Conservation (phyloP, 2,888 invertebrate species). For the Autographa pulchrina region DNA sequence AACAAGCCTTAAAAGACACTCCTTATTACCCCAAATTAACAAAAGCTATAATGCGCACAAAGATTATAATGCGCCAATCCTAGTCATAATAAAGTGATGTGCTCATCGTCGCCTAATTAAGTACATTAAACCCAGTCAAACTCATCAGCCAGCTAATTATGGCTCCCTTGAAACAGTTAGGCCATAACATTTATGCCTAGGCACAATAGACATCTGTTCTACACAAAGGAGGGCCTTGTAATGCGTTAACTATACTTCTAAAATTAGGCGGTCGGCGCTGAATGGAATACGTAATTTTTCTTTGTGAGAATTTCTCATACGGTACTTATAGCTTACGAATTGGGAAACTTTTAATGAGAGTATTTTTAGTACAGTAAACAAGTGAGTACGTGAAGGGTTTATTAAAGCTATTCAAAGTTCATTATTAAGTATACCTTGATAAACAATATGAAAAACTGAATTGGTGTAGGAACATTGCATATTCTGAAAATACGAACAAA, state of each 20-base stretch:
- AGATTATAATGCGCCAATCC: not conserved
- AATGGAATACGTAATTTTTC: slow-evolving; percentile 75
- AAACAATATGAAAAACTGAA: too few species aligned
- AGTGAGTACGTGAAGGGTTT: not conserved
- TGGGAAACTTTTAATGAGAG: not conserved
- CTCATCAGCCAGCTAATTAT: slow-evolving; percentile 61
- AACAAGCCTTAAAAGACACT: not conserved
- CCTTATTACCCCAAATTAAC: not conserved
- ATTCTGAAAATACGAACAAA: too few species aligned
- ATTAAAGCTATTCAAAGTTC: not conserved
- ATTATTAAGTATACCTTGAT: too few species aligned
- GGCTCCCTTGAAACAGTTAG: slow-evolving; percentile 68
- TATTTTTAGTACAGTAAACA: not conserved
- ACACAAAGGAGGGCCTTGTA: slow-evolving; percentile 82
- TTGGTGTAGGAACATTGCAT: too few species aligned
- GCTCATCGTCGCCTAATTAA: not conserved
- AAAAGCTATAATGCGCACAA: too few species aligned
- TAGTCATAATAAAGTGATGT: not conserved
- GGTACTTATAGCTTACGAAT: slow-evolving; percentile 17
- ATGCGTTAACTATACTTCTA: slow-evolving; percentile 75
- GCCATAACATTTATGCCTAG: slow-evolving; percentile 66
- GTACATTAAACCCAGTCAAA: slow-evolving; percentile 24
- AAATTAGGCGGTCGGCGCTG: slow-evolving; percentile 74
- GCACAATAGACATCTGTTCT: slow-evolving; percentile 57
- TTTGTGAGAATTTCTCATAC: slow-evolving; percentile 65